These are phyloP conservation scores for Zonotrichia leucophrys DNA, from an alignment of 2,113 vertebrate genomes.

Conservation along the genomic window DNA sequence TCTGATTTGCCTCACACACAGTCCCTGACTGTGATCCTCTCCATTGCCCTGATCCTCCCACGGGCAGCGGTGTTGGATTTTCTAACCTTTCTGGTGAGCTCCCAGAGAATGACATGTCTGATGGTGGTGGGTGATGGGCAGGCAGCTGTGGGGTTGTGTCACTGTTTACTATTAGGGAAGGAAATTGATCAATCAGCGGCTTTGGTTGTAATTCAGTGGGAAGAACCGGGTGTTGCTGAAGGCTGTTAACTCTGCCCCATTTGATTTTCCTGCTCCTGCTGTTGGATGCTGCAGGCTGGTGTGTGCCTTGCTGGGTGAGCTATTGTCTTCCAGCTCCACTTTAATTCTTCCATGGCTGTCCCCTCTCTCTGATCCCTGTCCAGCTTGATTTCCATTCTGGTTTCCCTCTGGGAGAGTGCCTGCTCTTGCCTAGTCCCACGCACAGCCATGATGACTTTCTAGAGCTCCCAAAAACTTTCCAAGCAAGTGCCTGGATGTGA, in stretches of 20 bases:
- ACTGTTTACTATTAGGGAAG: not conserved
- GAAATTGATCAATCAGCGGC: rapidly evolving
- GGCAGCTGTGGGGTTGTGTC: not conserved
- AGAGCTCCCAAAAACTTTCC: not conserved
- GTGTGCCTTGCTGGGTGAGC: not conserved
- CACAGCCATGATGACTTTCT: not conserved
- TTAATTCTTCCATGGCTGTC: not conserved
- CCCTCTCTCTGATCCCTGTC: rapidly evolving
- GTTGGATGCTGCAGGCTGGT: not conserved
- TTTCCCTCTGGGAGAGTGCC: not conserved
- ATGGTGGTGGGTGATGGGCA: too few species aligned
- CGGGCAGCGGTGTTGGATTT: not conserved
- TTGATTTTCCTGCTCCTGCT: not conserved
- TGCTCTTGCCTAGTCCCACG: not conserved
- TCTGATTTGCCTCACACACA: not conserved
- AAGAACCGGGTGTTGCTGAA: not conserved
- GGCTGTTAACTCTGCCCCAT: not conserved
- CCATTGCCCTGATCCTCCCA: not conserved
- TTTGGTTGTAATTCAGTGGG: not conserved
- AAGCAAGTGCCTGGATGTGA: not conserved
- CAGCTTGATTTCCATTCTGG: not conserved
- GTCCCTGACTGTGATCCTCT: not conserved
- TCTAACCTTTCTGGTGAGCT: not conserved
- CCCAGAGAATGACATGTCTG: not conserved
- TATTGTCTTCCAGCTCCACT: not conserved